Conservation (phyloP, 2,888 invertebrate species). For the Agonopterix alstromeriana region DNA sequence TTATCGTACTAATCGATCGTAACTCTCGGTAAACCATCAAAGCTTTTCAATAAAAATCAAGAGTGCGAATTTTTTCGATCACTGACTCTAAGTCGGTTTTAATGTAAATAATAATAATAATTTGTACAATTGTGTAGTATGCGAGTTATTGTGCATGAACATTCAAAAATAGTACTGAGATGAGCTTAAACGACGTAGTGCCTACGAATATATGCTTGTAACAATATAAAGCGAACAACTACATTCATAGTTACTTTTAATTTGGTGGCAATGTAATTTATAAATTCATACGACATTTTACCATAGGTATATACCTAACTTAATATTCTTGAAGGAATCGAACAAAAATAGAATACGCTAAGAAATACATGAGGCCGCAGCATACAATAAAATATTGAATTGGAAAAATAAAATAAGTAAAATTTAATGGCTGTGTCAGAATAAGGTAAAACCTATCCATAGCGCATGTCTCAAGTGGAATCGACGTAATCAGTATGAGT, state of each 20-base stretch:
- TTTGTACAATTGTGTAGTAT: conserved; percentile 60
- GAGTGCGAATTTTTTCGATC: neutral
- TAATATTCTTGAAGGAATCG: too few relatives aligned
- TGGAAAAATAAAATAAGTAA: neutral
- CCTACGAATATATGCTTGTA: conserved; percentile 78
- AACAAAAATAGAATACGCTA: too few relatives aligned
- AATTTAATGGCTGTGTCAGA: conserved; percentile 54
- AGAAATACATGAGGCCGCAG: neutral
- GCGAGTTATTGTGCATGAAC: conserved; percentile 64
- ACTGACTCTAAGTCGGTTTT: conserved; percentile 8
- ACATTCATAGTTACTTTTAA: conserved; percentile 26
- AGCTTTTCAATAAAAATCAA: too few relatives aligned
- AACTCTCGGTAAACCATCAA: too few relatives aligned
- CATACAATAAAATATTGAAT: neutral
- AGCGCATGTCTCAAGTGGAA: neutral
- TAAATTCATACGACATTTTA: too few relatives aligned
- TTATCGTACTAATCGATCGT: too few relatives aligned
- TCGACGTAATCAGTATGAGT: neutral
- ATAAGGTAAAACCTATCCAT: conserved; percentile 38
- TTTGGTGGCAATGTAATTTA: neutral
- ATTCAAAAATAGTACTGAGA: conserved; percentile 78
- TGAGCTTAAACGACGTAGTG: conserved; percentile 81
- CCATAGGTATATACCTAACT: too few relatives aligned
- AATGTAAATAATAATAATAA: conserved; percentile 54
- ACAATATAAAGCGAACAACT: conserved; percentile 48